phyloP scores from a whole-genome alignment of 2,113 vertebrate genomes.

The Xyrauchen texanus region DNA sequence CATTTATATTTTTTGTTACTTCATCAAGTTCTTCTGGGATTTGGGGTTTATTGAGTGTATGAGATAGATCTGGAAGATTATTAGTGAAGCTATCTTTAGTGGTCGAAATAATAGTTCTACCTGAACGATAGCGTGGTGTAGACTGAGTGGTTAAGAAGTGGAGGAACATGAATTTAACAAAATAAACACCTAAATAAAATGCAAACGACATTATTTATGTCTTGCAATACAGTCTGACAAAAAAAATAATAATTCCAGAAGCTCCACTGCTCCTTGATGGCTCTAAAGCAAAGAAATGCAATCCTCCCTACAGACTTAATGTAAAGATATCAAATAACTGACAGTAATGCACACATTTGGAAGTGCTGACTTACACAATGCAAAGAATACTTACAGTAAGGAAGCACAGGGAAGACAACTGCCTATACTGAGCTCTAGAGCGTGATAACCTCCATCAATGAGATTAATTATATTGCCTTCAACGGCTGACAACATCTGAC shows the following conservation, averaged over 20 bases:
- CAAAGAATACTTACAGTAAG: neutral
- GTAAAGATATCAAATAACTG: neutral
- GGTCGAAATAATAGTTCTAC: no score
- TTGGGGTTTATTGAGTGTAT: no score
- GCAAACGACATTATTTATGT: neutral
- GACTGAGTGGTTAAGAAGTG: no score
- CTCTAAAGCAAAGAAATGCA: neutral
- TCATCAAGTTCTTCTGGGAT: no score
- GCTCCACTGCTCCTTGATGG: neutral
- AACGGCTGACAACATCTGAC: constrained; percentile 48
- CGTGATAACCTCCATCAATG: constrained; percentile 25
- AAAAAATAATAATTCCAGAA: no score
- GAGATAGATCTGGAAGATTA: no score
- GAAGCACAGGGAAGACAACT: neutral
- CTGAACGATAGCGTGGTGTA: no score
- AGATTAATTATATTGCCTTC: constrained; percentile 41
- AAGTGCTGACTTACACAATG: constrained; percentile 5
- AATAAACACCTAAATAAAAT: neutral
- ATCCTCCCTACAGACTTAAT: neutral
- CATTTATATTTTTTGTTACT: no score
- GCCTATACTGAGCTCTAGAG: constrained; percentile 15
- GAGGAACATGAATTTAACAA: neutral
- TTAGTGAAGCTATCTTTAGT: no score
- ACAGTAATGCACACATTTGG: neutral
- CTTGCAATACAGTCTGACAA: neutral